A percentile compares a stretch with the other conserved stretches of the same genome.
phyloP scores from a whole-genome alignment of 2,888 invertebrate species.

The Branchipolynoe longqiensis region DNA sequence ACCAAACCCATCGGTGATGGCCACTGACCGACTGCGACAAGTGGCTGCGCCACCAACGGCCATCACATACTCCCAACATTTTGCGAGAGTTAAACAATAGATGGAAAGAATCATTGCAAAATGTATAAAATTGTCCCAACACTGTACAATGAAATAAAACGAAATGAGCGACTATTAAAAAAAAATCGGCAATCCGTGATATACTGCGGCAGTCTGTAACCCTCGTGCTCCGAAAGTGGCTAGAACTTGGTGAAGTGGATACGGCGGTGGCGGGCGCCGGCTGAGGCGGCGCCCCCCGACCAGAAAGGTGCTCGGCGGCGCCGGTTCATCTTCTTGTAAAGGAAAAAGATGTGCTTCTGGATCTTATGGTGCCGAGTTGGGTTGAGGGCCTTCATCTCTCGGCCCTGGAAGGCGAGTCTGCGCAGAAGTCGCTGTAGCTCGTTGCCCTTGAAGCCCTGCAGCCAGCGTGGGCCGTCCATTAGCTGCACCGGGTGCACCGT shows the following conservation, averaged over 20 bases:
- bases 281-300: slow-evolving; percentile 60
- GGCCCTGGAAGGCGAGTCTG: slow-evolving; percentile 73
- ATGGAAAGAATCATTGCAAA: too few species aligned
- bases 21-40: too few species aligned
- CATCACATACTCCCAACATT: too few species aligned
- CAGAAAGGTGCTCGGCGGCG: slow-evolving; percentile 65
- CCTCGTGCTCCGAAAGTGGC: too few species aligned
- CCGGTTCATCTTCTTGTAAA: slow-evolving; percentile 77
- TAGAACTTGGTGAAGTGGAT: slow-evolving; percentile 13
- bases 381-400: slow-evolving; percentile 70
- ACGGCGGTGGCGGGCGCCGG: slow-evolving; percentile 19
- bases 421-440: slow-evolving; percentile 84
- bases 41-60: too few species aligned
- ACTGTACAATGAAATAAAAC: too few species aligned
- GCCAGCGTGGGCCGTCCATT: slow-evolving; percentile 92
- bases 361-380: slow-evolving; percentile 75
- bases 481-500: slow-evolving; percentile 91
- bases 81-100: too few species aligned
- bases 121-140: too few species aligned
- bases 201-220: too few species aligned
- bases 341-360: slow-evolving; percentile 74
- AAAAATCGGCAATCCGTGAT: too few species aligned
- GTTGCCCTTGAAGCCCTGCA: slow-evolving; percentile 92
- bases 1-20: too few species aligned
- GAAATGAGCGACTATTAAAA: too few species aligned